These are phyloP conservation scores for Amiota minor DNA, from an alignment of 2,888 invertebrate species.

Conservation along the genomic window DNA sequence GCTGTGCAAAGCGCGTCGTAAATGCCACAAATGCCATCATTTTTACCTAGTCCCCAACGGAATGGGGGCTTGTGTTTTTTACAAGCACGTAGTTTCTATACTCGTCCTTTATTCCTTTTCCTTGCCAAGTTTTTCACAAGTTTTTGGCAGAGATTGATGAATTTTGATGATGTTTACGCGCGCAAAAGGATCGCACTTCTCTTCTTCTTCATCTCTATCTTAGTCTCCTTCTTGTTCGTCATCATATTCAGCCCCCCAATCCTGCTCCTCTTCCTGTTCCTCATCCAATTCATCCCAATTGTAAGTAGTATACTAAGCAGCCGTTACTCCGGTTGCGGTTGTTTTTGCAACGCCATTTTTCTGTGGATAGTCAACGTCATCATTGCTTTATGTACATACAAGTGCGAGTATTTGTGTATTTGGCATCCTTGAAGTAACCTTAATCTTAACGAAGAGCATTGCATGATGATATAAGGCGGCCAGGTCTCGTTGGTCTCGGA, in stretches of 20 bases:
- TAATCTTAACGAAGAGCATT: slow-evolving; percentile 64
- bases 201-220: not conserved
- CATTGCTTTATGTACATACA: not conserved
- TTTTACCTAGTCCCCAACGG: slow-evolving; percentile 10
- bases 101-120: slow-evolving; percentile 46
- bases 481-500: too few species aligned
- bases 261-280: not conserved
- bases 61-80: slow-evolving; percentile 23
- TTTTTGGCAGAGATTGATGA: slow-evolving; percentile 73
- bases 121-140: slow-evolving; percentile 65
- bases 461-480: too few species aligned
- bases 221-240: not conserved
- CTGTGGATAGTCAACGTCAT: slow-evolving; percentile 34
- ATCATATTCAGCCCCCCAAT: not conserved
- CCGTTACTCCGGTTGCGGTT: slow-evolving; percentile 36
- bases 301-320: slow-evolving; percentile 18
- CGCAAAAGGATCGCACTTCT: slow-evolving; percentile 47
- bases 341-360: slow-evolving; percentile 28
- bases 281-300: slow-evolving; percentile 18
- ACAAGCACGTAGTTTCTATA: slow-evolving; percentile 33
- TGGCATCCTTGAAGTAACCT: slow-evolving; percentile 71
- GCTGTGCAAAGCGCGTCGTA: not conserved
- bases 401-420: slow-evolving; percentile 15
- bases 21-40: slow-evolving; percentile 14
- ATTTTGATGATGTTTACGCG: slow-evolving; percentile 71